Percentiles rank a stretch among this genome's conserved stretches.
Evolutionary conservation across 2,888 invertebrate genomes (phyloP).

Genomic region (Cerastis rubricosa): DNA sequence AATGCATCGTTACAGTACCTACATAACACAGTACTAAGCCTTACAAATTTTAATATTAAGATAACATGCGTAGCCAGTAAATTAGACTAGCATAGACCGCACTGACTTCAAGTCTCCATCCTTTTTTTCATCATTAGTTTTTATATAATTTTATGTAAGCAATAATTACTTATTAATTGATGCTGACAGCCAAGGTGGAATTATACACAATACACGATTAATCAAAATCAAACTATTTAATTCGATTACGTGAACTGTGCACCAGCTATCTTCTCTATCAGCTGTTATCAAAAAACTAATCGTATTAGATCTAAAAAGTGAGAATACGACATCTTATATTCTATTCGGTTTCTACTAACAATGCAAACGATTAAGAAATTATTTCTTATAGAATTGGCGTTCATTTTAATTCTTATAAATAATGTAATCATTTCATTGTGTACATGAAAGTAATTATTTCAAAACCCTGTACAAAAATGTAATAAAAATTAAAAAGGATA

Average conservation of each 20-base stretch:
- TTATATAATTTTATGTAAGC: neutral
- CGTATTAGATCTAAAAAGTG: neutral
- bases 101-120: neutral
- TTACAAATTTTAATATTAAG: neutral
- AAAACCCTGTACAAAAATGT: neutral
- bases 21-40: neutral
- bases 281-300: neutral
- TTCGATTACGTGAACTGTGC: neutral
- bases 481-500: neutral
- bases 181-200: neutral
- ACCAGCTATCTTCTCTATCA: neutral
- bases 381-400: too few species aligned
- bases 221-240: neutral
- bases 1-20: too few species aligned
- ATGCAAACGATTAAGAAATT: neutral
- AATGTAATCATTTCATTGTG: neutral
- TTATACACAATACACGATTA: neutral
- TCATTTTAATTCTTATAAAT: neutral
- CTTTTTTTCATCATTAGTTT: neutral
- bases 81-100: too few species aligned
- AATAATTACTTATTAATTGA: neutral
- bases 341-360: neutral
- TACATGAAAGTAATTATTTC: neutral
- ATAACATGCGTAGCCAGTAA: neutral
- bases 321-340: neutral